These are phyloP conservation scores for Cosmopolites sordidus DNA, from an alignment of 2,888 invertebrate species.

Conservation along the genomic window DNA sequence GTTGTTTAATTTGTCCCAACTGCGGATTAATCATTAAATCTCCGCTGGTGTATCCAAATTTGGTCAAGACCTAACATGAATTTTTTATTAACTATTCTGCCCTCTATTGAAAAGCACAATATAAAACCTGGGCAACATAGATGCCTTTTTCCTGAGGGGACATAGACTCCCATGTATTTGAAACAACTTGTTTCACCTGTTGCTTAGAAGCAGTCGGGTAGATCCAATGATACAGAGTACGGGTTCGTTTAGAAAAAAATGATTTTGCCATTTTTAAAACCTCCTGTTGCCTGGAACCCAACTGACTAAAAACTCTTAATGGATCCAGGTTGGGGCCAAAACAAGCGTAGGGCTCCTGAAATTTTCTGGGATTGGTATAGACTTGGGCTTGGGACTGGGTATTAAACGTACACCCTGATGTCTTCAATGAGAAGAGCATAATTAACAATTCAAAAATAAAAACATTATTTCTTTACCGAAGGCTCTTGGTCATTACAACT, in stretches of 20 bases:
- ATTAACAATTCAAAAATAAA: too few species aligned
- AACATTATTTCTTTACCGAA: too few species aligned
- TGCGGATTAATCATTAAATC: slow-evolving; percentile 50
- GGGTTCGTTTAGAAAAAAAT: slow-evolving; percentile 48
- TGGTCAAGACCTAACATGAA: slow-evolving; percentile 10
- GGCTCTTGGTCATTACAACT: too few species aligned
- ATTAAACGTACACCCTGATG: too few species aligned
- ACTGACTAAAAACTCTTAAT: background rate
- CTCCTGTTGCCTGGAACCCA: slow-evolving; percentile 35
- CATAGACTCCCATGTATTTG: slow-evolving; percentile 47
- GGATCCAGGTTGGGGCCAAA: background rate
- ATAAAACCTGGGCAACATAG: slow-evolving; percentile 47
- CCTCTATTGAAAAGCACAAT: too few species aligned
- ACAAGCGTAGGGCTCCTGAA: background rate
- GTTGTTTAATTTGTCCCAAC: slow-evolving; percentile 40
- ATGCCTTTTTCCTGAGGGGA: slow-evolving; percentile 47
- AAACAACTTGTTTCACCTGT: slow-evolving; percentile 46
- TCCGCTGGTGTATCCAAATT: slow-evolving; percentile 8
- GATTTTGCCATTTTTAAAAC: slow-evolving; percentile 48
- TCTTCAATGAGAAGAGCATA: too few species aligned
- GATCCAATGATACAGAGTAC: slow-evolving; percentile 50
- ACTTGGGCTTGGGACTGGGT: background rate
- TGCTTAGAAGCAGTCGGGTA: slow-evolving; percentile 47
- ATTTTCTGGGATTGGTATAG: background rate
- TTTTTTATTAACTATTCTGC: too few species aligned